Evolutionary conservation across 1,140 invertebrate species (phyloP).

Genomic region (Antheraea pernyi): DNA sequence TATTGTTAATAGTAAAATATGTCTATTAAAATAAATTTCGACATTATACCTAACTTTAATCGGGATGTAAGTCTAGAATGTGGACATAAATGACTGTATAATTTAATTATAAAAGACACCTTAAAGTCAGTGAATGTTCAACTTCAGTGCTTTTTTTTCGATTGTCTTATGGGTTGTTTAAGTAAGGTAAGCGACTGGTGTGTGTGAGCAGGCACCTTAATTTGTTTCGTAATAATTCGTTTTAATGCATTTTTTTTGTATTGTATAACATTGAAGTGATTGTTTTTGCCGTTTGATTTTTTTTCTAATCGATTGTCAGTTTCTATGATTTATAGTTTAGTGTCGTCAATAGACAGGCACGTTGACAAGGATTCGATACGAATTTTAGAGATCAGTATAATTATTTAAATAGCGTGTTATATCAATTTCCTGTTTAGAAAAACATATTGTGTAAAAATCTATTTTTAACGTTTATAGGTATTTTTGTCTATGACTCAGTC

Average conservation of each 20-base stretch:
- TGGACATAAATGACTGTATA: background rate
- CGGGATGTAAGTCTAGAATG: too few species aligned
- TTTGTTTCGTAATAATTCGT: conserved; percentile 37
- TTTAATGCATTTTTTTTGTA: conserved; percentile 48
- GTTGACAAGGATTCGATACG: conserved; percentile 23
- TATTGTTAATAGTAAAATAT: background rate
- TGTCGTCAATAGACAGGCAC: conserved; percentile 13
- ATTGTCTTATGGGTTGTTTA: conserved; percentile 35
- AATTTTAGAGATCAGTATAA: conserved; percentile 6
- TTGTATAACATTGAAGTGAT: conserved; percentile 23
- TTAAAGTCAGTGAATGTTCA: conserved; percentile 8
- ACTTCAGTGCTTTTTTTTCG: conserved; percentile 28
- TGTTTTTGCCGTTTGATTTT: conserved; percentile 4
- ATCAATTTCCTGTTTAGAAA: conserved; percentile 5
- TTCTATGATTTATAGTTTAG: conserved; percentile 18
- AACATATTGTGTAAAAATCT: conserved; percentile 5
- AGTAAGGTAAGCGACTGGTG: conserved; percentile 45
- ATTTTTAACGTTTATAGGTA: conserved; percentile 7
- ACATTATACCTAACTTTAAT: background rate
- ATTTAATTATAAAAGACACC: too few species aligned
- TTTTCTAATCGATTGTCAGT: conserved; percentile 15
- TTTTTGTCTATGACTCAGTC: conserved; percentile 14
- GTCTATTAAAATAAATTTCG: background rate
- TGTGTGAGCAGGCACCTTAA: conserved; percentile 36
- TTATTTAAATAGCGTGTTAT: background rate